Evolutionary conservation across 1,140 invertebrate species (phyloP), one percentile per base, ranked within the genome.

Genomic region (Calliphora vicina): DNA sequence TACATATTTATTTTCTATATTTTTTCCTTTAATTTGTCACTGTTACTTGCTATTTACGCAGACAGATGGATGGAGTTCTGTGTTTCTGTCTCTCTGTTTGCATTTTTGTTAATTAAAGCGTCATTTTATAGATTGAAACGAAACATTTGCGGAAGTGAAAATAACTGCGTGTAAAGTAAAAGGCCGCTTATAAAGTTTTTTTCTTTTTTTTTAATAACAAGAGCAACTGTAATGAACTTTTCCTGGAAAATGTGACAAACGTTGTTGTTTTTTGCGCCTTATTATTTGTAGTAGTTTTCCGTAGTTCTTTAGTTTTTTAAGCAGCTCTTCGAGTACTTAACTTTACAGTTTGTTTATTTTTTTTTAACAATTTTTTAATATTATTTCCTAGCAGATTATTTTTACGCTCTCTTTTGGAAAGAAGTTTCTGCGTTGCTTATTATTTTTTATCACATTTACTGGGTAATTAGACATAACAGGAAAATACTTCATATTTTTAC

Each of bases 381-480:
- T 17, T 57, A n/a, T 57, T 57, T 17, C 50, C 35, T 35, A 35
- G 45, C 45, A n/a, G 45, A 50, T 20, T 67, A 20, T 67, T 67
- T 67, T 67, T 9, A 23, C 1, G 61, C n/a, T 17, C n/a, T 6
- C n/a, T 57, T 57, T 57, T 57, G 13, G 50, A 17, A 57, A 57
- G 5, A 57, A n/a, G 50, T n/a, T 17, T n/a, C 50, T n/a, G n/a
- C 50, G 50, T 57, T 57, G 50, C 50, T 42, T 35, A 76, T 42
- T 17, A 78, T 78, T 43, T 35, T 35, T 78, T 78, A 43, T 78
- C n/a, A 78, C 42, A 78, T 78, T 78, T 78, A 43, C 35, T 78
- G 74, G 74, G 74, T 78, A 78, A 78, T 78, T 78, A 78, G 74
- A 23, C 74, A 78, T 26, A 78, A 78, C 74, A 45, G 20, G 35